Evolutionary conservation across 2,113 vertebrate genomes (phyloP).

Genomic region (Nycticryphes semicollaris): DNA sequence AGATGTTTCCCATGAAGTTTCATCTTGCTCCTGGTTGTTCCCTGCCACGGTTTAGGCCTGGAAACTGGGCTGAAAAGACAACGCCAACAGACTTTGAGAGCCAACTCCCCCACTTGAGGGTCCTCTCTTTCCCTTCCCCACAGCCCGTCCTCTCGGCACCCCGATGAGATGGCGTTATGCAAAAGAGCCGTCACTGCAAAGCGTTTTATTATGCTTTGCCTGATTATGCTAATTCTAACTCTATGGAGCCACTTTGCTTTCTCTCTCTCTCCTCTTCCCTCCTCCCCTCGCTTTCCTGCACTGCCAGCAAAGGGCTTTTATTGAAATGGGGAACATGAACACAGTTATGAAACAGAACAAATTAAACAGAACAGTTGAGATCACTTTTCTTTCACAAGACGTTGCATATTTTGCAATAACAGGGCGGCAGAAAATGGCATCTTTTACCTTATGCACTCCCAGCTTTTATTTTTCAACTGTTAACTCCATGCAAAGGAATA

Average conservation of each 20-base stretch:
- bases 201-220: neutral
- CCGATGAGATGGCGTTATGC: neutral
- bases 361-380: neutral
- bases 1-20: neutral
- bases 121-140: neutral
- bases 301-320: neutral
- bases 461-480: neutral
- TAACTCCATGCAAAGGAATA: neutral
- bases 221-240: slow-evolving; percentile 31
- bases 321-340: neutral
- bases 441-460: neutral
- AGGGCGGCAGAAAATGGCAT: neutral
- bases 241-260: neutral
- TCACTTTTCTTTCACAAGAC: neutral
- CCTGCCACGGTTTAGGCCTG: neutral
- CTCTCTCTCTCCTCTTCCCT: neutral
- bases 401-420: neutral
- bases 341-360: slow-evolving; percentile 1
- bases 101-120: neutral
- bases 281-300: neutral
- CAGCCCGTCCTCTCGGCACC: neutral
- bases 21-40: neutral
- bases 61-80: neutral
- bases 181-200: neutral
- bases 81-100: neutral